phyloP scores from a whole-genome alignment of 1,140 invertebrate species.

The Amyelois transitella region DNA sequence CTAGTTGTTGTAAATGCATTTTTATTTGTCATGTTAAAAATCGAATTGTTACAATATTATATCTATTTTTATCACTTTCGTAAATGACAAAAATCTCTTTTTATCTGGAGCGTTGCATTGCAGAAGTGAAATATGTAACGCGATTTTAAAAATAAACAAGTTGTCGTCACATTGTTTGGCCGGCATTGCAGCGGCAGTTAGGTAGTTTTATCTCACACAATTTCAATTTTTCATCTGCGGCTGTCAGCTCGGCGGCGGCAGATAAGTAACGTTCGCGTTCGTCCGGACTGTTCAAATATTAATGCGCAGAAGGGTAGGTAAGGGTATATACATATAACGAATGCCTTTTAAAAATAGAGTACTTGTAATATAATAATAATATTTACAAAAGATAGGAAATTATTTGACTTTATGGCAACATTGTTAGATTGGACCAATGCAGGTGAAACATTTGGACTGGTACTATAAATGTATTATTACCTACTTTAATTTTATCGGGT shows the following conservation, averaged over 20 bases:
- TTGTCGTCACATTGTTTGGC: constrained; percentile 58
- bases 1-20: not conserved
- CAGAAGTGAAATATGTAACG: not conserved
- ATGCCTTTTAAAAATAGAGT: no score
- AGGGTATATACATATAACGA: no score
- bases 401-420: no score
- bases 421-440: no score
- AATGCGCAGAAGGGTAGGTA: not conserved
- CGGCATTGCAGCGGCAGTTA: constrained; percentile 49
- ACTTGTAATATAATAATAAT: no score
- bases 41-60: no score
- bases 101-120: not conserved
- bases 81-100: no score
- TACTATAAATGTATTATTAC: no score
- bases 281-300: not conserved
- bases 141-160: constrained; percentile 24
- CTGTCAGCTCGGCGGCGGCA: constrained; percentile 64
- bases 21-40: not conserved
- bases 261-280: constrained; percentile 67
- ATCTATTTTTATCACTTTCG: no score
- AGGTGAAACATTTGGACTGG: no score
- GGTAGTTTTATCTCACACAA: constrained; percentile 71
- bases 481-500: no score
- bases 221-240: constrained; percentile 74
- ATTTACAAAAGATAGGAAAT: no score